Base-by-base conservation (phyloP, 2,113 vertebrate genomes). In the Casuarius casuarius region DNA sequence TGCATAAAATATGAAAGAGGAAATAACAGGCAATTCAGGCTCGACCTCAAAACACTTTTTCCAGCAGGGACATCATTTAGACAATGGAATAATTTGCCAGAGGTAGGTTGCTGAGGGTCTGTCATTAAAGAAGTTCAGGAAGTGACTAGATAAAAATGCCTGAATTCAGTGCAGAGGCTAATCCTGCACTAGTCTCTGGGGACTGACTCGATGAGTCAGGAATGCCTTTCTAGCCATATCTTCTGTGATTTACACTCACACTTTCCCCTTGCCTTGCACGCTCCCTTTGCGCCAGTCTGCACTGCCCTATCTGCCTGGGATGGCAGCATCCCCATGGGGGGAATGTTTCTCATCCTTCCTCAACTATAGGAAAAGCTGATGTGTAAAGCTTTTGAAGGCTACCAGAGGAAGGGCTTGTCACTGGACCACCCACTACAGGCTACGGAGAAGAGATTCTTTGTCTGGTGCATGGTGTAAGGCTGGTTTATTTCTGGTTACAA, bases 31-130 rank as follows among this genome's bases (percentile, higher is more conserved):
- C 91, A 96, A 68, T 96, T 72, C 89, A 83, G 22, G 79, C 75
- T 91, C 9, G 23, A 94, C 59, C 74, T 91, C 86, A 68, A 81
- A 76, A 82, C n/a, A 74, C 48, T 70, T 67, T 94, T 87, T 52
- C 49, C 88, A 89, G 29, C 44, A 42, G 65, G 66, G 65, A 88
- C 75, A 77, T 94, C n/a, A 77, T 92, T 96, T 96, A 96, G 92
- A 96, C 83, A 97, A 88, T 68, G 62, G 78, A 95, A 92, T 96
- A 91, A 96, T 97, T 96, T 94, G 77, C 79, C 68, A 92, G 84
- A 76, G 52, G 54, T 90, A 92, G 84, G 74, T 81, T 89, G 58
- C 87, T 72, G 83, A 93, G 62, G 58, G 58, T 48, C 66, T 82
- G 80, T 86, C 68, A 78, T 94, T 96, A 91, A 93, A 79, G 77